Conservation (phyloP, 1,140 invertebrate genomes). For the Bursaphelenchus mucronatus region DNA sequence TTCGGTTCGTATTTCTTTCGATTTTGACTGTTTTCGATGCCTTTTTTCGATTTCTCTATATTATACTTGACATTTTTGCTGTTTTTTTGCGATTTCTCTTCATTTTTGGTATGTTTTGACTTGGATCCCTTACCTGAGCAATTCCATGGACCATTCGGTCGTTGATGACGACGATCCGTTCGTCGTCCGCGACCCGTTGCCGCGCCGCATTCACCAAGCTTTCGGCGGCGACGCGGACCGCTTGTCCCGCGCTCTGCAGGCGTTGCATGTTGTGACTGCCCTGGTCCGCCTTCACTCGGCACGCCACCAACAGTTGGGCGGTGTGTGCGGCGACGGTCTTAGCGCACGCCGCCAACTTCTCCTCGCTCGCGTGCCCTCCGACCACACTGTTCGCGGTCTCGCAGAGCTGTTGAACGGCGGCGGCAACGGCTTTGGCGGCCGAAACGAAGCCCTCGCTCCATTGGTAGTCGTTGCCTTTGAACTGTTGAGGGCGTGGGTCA, state of each 20-base stretch:
- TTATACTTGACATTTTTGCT: too few relatives aligned
- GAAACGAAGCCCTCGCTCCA: slow-evolving; percentile 95
- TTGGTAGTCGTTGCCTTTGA: slow-evolving; percentile 79
- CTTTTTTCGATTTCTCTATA: too few relatives aligned
- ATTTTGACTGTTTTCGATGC: too few relatives aligned
- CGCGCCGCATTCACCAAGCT: slow-evolving; percentile 88
- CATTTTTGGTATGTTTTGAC: slow-evolving; percentile 24
- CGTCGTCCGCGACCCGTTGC: slow-evolving; percentile 84
- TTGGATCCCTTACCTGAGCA: slow-evolving; percentile 20
- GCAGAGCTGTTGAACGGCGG: slow-evolving; percentile 90
- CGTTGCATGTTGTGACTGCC: slow-evolving; percentile 85
- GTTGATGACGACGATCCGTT: slow-evolving; percentile 80
- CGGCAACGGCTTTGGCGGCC: slow-evolving; percentile 85
- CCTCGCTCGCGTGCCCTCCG: slow-evolving; percentile 86
- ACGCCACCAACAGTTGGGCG: slow-evolving; percentile 90
- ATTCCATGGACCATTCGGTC: slow-evolving; percentile 68
- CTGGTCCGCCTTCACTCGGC: slow-evolving; percentile 94
- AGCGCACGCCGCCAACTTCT: slow-evolving; percentile 89
- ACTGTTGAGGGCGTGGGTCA: slow-evolving; percentile 34
- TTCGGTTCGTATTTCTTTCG: too few relatives aligned
- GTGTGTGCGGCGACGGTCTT: slow-evolving; percentile 89
- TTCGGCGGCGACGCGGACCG: slow-evolving; percentile 93
- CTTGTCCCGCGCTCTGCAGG: slow-evolving; percentile 86
- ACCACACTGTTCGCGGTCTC: slow-evolving; percentile 94
- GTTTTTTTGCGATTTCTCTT: too few relatives aligned